Conservation (phyloP, 2,888 invertebrate genomes). For the Coenonympha arcania region DNA sequence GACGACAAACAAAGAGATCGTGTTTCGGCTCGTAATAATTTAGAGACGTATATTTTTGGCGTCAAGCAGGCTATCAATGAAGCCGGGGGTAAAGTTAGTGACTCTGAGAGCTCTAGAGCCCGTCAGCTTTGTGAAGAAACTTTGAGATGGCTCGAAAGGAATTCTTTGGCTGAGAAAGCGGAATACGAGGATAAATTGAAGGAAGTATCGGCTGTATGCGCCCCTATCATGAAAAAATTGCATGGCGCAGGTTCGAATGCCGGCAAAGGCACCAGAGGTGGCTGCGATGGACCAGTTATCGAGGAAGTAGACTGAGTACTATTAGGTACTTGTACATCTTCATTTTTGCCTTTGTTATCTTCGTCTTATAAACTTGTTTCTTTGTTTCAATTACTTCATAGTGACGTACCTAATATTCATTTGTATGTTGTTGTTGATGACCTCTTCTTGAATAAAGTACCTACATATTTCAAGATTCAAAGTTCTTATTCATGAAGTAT, state of each 20-base stretch:
- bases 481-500: too few species aligned
- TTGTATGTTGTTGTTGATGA: too few species aligned
- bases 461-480: too few species aligned
- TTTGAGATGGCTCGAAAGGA: slow-evolving; percentile 79
- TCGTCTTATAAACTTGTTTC: too few species aligned
- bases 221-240: slow-evolving; percentile 76
- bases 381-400: too few species aligned
- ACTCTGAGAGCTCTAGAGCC: slow-evolving; percentile 73
- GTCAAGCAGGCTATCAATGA: slow-evolving; percentile 79
- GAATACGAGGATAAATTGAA: slow-evolving; percentile 77
- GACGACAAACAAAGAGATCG: slow-evolving; percentile 79
- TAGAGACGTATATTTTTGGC: slow-evolving; percentile 80
- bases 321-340: too few species aligned
- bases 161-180: slow-evolving; percentile 77
- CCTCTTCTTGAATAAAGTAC: too few species aligned
- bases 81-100: slow-evolving; percentile 72
- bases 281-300: slow-evolving; percentile 63
- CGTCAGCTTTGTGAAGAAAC: slow-evolving; percentile 71
- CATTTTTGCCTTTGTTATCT: too few species aligned
- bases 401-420: too few species aligned
- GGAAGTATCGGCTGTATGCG: slow-evolving; percentile 39
- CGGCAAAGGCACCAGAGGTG: slow-evolving; percentile 14
- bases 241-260: slow-evolving; percentile 39
- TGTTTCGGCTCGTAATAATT: slow-evolving; percentile 78
- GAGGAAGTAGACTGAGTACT: slow-evolving; percentile 76